Base-by-base conservation (phyloP, 2,113 vertebrate genomes). In the Fregetta grallaria region DNA sequence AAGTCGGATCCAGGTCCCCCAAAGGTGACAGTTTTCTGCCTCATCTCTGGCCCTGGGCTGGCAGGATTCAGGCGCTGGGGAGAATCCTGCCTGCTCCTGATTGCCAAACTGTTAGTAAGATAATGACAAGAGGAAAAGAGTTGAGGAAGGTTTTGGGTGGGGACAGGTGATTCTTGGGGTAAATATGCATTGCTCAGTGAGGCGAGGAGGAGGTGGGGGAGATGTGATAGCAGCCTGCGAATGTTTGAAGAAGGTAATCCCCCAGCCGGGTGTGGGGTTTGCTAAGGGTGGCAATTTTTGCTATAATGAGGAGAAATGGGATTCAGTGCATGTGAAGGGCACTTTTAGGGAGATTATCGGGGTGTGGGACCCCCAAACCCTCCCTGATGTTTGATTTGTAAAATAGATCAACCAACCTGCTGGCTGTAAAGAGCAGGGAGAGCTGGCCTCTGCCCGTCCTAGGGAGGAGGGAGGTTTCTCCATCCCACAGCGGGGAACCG, bases 191-290 rank as follows among this genome's bases (percentile, higher is more conserved):
- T 36, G 53, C 30, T 32, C 0, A 0, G 13, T 6, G 47, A 61
- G 47, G 65, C 1, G 5, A 78, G 36, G 42, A 68, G 56, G 59
- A 80, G 38, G 75, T 13, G 23, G 40, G 55, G 25, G 62, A 16
- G 47, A 72, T 15, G 55, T 0, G 7, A 50, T 19, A 67, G 65
- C 80, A 42, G 65, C 68, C 87, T 34, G 63, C 0, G 1, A 30
- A 61, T 62, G 55, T 36, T 23, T 80, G 65, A 34, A 7, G 27
- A 47, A 80, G 19, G 34, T 42, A 36, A 82, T 63, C 32, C 23
- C 66, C 5, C 2, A 9, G 29, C 13, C 0, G 0, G 0, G 45
- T 14, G 9, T 10, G 44, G 36, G 13, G 34, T 11, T 56, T 44
- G 49, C 62, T 42, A 25, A 47, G 36, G 29, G 25, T 10, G 20